Base-by-base conservation (phyloP, 2,113 vertebrate genomes). In the Pollimyrus isidori region DNA sequence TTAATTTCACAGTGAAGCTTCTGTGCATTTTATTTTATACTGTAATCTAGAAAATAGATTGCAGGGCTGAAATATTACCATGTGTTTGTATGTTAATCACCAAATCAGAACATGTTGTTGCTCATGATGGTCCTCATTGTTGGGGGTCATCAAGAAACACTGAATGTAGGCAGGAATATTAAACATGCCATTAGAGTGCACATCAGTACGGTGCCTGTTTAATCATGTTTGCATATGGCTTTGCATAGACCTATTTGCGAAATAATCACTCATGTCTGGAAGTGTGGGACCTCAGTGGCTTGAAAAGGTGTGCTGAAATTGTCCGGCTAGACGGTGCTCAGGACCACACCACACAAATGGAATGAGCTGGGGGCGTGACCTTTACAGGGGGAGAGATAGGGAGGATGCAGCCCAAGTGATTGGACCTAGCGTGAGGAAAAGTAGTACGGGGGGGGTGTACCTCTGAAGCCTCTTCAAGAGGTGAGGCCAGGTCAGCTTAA, bases 1-100 rank as follows among this genome's bases (percentile, higher is more conserved):
- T 89, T 48, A 89, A 76, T 88, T 87, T 89, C 87, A 48, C n/a
- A 46, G 80, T 69, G 50, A 86, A 56, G 83, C 56, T 13, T 87
- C 45, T 30, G 46, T 50, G 84, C 48, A 35, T 87, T 30, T 86
- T 48, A 73, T 86, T 69, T 49, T 89, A 86, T 73, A 50, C 19
- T 69, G 89, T 35, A 87, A 89, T 49, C 73, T 82, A 65, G 84
- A 84, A 87, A 83, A 88, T 89, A 53, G 86, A 87, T 89, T 89
- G 50, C 86, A 62, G 53, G 87, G 62, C 85, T 89, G 84, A 69
- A 83, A 89, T 90, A 86, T 89, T 82, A 89, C 89, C n/a, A 90
- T 15, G 49, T n/a, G 17, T 56, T 39, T 89, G 73, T 84, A 83
- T 89, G 73, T 82, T 87, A 88, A 69, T 90, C 88, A 90, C 50